These are phyloP conservation scores for Dolichomitus sp. DNA, from an alignment of 2,888 invertebrate species.

Conservation along the genomic window DNA sequence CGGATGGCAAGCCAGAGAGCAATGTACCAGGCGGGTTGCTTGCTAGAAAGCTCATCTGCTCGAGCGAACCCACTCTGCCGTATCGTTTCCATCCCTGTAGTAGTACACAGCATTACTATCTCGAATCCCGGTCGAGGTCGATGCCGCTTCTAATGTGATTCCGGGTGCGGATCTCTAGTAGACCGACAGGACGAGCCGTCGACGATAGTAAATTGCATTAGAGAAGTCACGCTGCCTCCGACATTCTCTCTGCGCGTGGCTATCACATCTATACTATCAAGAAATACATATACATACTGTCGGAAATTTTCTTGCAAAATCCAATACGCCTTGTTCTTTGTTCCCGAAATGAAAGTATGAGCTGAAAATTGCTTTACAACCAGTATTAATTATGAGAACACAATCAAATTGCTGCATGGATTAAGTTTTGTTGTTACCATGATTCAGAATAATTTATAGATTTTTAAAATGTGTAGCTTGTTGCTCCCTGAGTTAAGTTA, in stretches of 20 bases:
- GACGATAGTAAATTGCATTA: constrained; percentile 57
- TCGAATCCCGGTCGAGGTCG: constrained; percentile 57
- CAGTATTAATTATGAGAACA: too few species aligned
- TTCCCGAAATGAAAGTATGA: too few species aligned
- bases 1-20: background rate
- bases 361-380: too few species aligned
- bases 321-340: background rate
- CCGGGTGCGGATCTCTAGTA: constrained; percentile 75
- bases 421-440: too few species aligned
- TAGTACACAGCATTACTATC: constrained; percentile 1
- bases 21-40: constrained; percentile 6
- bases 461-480: too few species aligned
- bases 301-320: background rate
- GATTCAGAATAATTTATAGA: too few species aligned
- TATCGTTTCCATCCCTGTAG: constrained; percentile 24
- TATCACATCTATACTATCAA: background rate
- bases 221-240: constrained; percentile 24
- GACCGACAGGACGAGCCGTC: constrained; percentile 31
- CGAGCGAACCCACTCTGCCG: constrained; percentile 20
- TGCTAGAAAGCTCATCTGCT: constrained; percentile 26
- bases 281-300: background rate
- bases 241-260: background rate
- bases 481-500: too few species aligned
- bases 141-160: constrained; percentile 78
- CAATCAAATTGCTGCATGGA: too few species aligned